These are phyloP conservation scores for Tychaedon coryphoeus DNA, from an alignment of 2,113 vertebrate species.

Conservation along the genomic window DNA sequence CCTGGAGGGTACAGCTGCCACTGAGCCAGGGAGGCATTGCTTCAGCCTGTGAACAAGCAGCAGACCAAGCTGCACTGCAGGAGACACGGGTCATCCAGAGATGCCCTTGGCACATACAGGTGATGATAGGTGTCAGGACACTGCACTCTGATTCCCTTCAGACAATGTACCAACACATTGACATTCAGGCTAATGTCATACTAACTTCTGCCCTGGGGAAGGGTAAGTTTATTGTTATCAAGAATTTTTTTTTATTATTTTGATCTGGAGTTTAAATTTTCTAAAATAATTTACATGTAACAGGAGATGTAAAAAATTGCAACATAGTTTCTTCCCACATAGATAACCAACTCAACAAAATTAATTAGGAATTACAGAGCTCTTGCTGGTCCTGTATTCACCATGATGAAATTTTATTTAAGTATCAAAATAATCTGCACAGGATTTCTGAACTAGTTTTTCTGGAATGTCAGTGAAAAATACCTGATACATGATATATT, in stretches of 20 bases:
- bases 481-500: neutral
- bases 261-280: neutral
- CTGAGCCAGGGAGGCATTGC: neutral
- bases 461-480: neutral
- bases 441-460: neutral
- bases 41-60: neutral
- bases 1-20: neutral
- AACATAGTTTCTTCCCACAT: neutral
- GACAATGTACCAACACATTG: neutral
- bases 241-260: neutral
- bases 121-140: neutral
- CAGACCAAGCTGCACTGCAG: neutral
- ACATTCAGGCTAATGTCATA: neutral
- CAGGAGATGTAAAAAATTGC: neutral
- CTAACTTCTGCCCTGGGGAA: neutral
- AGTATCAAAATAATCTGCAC: neutral
- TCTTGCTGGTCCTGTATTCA: neutral
- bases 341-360: neutral
- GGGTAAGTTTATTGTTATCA: neutral
- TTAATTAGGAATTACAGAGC: neutral
- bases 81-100: neutral
- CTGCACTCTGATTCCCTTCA: neutral
- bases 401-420: neutral
- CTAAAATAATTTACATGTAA: neutral
- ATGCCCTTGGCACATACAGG: neutral